Evolutionary conservation across 2,113 vertebrate species (phyloP).

Genomic region (Romanogobio albipinnatus): DNA sequence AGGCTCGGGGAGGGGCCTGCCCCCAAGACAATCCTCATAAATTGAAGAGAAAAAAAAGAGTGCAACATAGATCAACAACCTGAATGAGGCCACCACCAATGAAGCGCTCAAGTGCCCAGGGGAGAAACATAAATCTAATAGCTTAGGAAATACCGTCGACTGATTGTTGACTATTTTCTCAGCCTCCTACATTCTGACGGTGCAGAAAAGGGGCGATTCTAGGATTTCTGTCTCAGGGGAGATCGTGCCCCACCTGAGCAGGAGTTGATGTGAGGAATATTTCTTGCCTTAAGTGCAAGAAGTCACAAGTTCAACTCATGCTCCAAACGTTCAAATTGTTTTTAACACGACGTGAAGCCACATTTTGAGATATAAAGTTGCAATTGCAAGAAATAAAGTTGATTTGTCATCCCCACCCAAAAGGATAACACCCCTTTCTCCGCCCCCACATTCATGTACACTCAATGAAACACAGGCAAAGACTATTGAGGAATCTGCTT

Average conservation of each 20-base stretch:
- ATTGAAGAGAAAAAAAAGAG: not conserved
- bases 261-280: not conserved
- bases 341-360: too few relatives aligned
- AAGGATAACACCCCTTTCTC: too few relatives aligned
- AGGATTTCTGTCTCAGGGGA: not conserved
- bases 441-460: too few relatives aligned
- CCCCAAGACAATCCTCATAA: constrained; percentile 7
- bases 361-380: too few relatives aligned
- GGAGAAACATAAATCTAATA: constrained; percentile 46
- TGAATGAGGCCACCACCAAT: constrained; percentile 21
- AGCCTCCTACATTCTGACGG: not conserved
- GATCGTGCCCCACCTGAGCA: not conserved
- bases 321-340: too few relatives aligned
- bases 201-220: constrained; percentile 1
- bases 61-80: constrained; percentile 34
- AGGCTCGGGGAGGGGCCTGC: constrained; percentile 54
- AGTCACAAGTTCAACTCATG: not conserved
- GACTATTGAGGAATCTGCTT: too few relatives aligned
- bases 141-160: constrained; percentile 47
- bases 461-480: too few relatives aligned
- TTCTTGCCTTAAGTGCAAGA: not conserved
- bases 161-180: constrained; percentile 23
- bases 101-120: constrained; percentile 43
- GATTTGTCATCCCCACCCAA: too few relatives aligned
- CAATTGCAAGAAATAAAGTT: too few relatives aligned